phyloP scores from a whole-genome alignment of 2,797 vertebrate species.

The Odontamblyopus lacepedii region DNA sequence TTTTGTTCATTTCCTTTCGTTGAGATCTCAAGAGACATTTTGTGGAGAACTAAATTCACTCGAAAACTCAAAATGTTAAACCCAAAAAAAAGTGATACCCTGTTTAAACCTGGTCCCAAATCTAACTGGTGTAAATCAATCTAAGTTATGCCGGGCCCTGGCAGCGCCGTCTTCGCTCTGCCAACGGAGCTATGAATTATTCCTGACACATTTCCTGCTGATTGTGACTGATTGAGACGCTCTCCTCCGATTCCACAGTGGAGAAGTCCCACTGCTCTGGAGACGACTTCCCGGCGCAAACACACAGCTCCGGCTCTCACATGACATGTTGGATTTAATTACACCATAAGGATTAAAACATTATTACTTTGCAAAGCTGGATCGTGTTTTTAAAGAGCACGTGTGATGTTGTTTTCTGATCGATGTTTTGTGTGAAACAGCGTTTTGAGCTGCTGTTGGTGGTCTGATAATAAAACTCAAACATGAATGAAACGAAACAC shows the following conservation, averaged over 20 bases:
- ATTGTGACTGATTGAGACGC: constrained; percentile 28
- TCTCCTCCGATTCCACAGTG: neutral
- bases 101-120: constrained; percentile 7
- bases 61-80: neutral
- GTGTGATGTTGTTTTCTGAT: too few relatives aligned
- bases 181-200: constrained; percentile 31
- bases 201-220: constrained; percentile 19
- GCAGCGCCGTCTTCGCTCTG: neutral
- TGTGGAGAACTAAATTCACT: neutral
- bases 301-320: neutral
- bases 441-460: too few relatives aligned
- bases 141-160: constrained; percentile 6
- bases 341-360: neutral
- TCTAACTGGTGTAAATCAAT: constrained; percentile 18
- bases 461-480: too few relatives aligned
- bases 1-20: neutral
- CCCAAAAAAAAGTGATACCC: constrained; percentile 9
- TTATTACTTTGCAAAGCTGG: neutral
- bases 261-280: constrained; percentile 4
- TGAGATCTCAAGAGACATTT: neutral
- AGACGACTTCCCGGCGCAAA: neutral
- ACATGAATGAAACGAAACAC: too few relatives aligned
- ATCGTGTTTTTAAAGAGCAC: neutral
- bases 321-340: neutral
- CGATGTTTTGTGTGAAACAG: too few relatives aligned